Conservation (phyloP, 1,140 invertebrate species). For the Pseudomyrmex concolor region DNA sequence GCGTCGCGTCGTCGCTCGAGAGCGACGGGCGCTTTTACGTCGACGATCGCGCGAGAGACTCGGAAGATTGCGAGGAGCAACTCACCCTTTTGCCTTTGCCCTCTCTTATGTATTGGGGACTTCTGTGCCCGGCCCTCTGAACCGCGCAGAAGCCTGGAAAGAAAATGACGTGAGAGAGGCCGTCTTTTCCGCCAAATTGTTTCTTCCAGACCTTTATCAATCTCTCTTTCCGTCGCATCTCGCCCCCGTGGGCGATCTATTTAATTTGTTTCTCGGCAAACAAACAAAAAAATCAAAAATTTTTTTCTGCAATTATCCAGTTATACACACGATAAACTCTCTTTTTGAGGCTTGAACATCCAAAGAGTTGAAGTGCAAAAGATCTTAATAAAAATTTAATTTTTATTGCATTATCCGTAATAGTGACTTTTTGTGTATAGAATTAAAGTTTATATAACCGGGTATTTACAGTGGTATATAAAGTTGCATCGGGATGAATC, state of each 20-base stretch:
- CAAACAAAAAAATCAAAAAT: constrained; percentile 47
- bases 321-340: not conserved
- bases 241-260: constrained; percentile 27
- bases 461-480: not conserved
- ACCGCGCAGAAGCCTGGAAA: constrained; percentile 91
- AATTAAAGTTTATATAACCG: too few relatives aligned
- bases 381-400: too few relatives aligned
- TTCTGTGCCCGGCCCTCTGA: constrained; percentile 89
- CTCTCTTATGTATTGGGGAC: constrained; percentile 90
- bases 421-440: too few relatives aligned
- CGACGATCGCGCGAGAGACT: constrained; percentile 45
- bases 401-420: too few relatives aligned
- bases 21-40: constrained; percentile 25
- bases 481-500: too few relatives aligned
- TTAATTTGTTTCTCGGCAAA: constrained; percentile 41
- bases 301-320: constrained; percentile 5
- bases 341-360: not conserved
- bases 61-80: constrained; percentile 64
- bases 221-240: constrained; percentile 16
- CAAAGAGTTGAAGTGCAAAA: too few relatives aligned
- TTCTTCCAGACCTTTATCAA: constrained; percentile 42
- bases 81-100: constrained; percentile 91
- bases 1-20: not conserved
- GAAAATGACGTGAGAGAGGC: constrained; percentile 71
- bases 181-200: constrained; percentile 66